Evolutionary conservation across 2,113 vertebrate genomes (phyloP).

Genomic region (Neoarius graeffei): DNA sequence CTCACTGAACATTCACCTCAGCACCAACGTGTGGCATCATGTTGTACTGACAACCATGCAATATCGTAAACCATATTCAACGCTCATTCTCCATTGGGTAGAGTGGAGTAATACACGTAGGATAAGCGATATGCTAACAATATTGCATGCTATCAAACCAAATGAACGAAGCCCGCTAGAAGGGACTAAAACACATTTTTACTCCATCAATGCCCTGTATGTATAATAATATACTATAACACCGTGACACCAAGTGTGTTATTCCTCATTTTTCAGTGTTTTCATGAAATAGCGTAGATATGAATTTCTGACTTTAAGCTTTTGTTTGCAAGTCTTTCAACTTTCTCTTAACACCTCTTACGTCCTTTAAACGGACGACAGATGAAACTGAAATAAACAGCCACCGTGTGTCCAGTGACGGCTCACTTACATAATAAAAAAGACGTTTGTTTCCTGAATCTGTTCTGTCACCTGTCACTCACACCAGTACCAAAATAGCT

Average conservation of each 20-base stretch:
- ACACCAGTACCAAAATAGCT: neutral
- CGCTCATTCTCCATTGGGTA: no score
- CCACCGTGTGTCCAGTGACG: neutral
- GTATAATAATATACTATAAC: neutral
- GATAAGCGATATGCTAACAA: no score
- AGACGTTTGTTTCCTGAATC: slow-evolving; percentile 31
- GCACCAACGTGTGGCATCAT: no score
- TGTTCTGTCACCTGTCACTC: slow-evolving; percentile 31
- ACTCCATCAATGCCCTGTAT: no score
- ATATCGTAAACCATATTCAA: no score
- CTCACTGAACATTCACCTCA: no score
- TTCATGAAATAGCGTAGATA: neutral
- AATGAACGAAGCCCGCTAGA: no score
- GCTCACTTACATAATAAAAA: neutral
- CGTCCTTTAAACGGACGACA: neutral
- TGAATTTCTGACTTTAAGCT: neutral
- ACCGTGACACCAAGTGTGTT: neutral
- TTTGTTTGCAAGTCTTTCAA: neutral
- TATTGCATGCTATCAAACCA: no score
- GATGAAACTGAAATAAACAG: neutral
- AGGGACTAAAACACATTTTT: no score
- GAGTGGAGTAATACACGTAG: no score
- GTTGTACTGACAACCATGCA: no score
- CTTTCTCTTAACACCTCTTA: neutral
- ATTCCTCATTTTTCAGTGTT: neutral